Conservation (phyloP, 2,797 vertebrate species). For the Dendrocincla fuliginosa region DNA sequence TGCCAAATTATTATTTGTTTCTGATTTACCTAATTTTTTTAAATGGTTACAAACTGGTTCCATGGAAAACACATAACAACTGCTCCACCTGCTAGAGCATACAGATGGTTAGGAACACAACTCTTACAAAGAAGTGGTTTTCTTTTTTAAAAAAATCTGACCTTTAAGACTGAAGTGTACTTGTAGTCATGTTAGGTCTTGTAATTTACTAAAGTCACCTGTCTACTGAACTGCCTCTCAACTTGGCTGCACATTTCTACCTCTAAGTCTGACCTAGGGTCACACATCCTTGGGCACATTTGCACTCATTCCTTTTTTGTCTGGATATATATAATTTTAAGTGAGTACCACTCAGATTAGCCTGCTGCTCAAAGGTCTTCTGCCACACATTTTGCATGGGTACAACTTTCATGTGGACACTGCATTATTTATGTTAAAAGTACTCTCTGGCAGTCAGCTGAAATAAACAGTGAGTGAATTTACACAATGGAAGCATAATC, state of each 20-base stretch:
- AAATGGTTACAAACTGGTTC: background rate
- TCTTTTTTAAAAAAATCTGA: background rate
- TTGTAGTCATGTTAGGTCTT: background rate
- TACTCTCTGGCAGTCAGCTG: background rate
- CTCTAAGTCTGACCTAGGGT: background rate
- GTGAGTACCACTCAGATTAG: background rate
- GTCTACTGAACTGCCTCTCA: background rate
- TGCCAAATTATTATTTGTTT: constrained; percentile 39
- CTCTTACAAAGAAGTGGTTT: background rate
- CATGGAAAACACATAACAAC: background rate
- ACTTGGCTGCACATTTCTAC: background rate
- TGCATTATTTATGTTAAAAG: background rate
- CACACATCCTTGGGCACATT: background rate
- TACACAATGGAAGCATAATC: background rate
- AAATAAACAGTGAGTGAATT: background rate
- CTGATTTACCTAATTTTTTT: constrained; percentile 38
- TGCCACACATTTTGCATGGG: background rate
- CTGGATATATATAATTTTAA: background rate
- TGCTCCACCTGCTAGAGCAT: background rate
- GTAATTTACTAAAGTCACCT: background rate
- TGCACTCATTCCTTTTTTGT: accelerated
- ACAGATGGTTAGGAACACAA: background rate
- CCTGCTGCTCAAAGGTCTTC: background rate
- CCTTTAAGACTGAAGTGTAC: background rate
- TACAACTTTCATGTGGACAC: background rate